Percentiles rank a stretch among this genome's conserved stretches.
phyloP scores from a whole-genome alignment of 1,140 invertebrate genomes.

The Scylla paramamosain region DNA sequence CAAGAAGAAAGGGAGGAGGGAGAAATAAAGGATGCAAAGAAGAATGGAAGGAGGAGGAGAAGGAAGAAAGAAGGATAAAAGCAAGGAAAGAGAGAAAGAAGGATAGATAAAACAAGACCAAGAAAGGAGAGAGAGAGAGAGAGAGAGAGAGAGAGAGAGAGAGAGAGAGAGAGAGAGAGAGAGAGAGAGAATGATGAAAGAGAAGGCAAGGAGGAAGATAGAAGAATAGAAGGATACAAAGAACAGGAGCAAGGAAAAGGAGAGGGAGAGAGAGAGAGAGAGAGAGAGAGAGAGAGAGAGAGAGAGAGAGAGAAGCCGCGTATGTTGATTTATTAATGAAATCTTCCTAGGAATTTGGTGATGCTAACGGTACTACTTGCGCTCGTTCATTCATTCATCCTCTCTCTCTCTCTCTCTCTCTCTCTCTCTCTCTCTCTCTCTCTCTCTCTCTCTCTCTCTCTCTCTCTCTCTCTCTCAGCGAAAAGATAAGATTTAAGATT shows the following conservation, averaged over 20 bases:
- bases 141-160: too few species aligned
- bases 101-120: too few species aligned
- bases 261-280: neutral
- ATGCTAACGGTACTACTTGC: too few species aligned
- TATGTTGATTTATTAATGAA: too few species aligned
- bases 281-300: too few species aligned
- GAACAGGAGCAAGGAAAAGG: neutral
- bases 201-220: neutral
- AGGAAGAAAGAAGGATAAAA: neutral
- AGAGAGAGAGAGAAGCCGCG: neutral
- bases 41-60: neutral
- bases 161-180: too few species aligned
- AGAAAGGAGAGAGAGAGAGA: neutral
- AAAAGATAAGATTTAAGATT: neutral
- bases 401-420: conserved; percentile 27
- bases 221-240: neutral
- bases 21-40: neutral
- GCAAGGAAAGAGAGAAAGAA: neutral
- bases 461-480: conserved; percentile 28
- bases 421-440: conserved; percentile 41
- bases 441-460: conserved; percentile 41
- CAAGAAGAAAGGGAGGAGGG: neutral
- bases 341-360: too few species aligned
- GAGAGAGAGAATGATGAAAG: too few species aligned
- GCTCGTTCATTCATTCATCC: too few species aligned